Evolutionary conservation across 2,888 invertebrate species (phyloP).

Genomic region (Nycteola revayana): DNA sequence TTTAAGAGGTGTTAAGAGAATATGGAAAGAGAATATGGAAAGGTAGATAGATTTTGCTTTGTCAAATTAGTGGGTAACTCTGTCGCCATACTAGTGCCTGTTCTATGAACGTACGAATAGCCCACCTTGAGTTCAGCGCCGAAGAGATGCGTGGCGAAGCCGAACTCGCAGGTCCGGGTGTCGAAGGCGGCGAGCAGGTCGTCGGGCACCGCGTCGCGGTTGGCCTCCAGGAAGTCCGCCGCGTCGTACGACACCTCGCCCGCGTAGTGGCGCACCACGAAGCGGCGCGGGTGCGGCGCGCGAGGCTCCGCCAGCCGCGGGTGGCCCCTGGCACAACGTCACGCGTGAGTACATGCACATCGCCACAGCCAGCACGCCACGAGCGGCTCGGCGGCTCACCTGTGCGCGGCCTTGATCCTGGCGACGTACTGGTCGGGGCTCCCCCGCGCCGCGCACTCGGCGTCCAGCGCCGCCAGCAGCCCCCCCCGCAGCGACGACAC

Average conservation of each 20-base stretch:
- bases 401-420: slow-evolving; percentile 58
- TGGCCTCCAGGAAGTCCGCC: slow-evolving; percentile 93
- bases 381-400: slow-evolving; percentile 29
- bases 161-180: slow-evolving; percentile 95
- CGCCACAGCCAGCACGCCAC: background rate
- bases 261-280: slow-evolving; percentile 94
- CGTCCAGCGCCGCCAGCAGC: slow-evolving; percentile 94
- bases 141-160: slow-evolving; percentile 98
- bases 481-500: slow-evolving; percentile 96
- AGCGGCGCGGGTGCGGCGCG: slow-evolving; percentile 89
- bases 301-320: slow-evolving; percentile 90
- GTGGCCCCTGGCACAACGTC: slow-evolving; percentile 84
- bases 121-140: slow-evolving; percentile 94
- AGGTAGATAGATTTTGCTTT: no score
- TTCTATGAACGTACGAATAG: no score
- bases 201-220: slow-evolving; percentile 95
- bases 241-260: slow-evolving; percentile 92
- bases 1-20: no score
- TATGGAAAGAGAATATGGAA: no score
- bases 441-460: slow-evolving; percentile 93
- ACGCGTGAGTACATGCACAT: background rate
- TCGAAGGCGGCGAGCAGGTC: slow-evolving; percentile 96
- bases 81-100: no score
- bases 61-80: no score
- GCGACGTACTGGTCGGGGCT: slow-evolving; percentile 79